Evolutionary conservation across 2,888 invertebrate genomes (phyloP), one percentile per base, ranked within the genome.

Genomic region (Nudaria mundana): DNA sequence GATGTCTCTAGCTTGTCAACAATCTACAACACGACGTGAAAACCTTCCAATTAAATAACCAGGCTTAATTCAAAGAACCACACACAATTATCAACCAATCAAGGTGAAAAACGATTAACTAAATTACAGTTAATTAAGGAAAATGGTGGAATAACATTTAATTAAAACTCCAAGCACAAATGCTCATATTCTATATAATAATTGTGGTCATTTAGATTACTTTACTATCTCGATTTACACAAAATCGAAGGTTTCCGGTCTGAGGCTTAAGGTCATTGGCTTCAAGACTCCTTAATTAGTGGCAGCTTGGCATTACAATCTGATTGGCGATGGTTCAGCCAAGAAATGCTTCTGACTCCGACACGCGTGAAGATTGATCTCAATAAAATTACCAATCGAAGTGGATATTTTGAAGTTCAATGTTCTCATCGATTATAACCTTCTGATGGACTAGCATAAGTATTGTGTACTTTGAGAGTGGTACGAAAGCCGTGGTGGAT

Each of bases 211-310:
- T 32, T 33, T 3, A 1, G 11, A 15, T 16, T 14, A 14, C 1
- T 24, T 3, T 11, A 23, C 8, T 23, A 10, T 23, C 10, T 28
- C 15, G 4, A 16, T 33, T 33, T 10, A 32, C 10, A 10, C 20
- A 28, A 38, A 11, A 32, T 28, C 28, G 26, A 43, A 46, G 16
- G 30, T 48, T 55, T 56, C 49, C 51, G 60, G 43, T 58, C 51
- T 30, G 50, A 33, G 58, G 48, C 43, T 40, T 34, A 36, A 35
- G 56, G 48, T 56, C 60, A 44, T 44, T 37, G 38, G 28, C 34
- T 26, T 13, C 8, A 6, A 12, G 47, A 40, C 31, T 28, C 22
- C 30, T 46, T 59, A 49, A 59, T 62, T 62, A 62, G 34, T 62
- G 48, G 48, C 46, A 55, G 44, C 49, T 36, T 41, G 46, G 41